phyloP scores from a whole-genome alignment of 2,113 vertebrate species.

The Microcebus lehilahytsara region DNA sequence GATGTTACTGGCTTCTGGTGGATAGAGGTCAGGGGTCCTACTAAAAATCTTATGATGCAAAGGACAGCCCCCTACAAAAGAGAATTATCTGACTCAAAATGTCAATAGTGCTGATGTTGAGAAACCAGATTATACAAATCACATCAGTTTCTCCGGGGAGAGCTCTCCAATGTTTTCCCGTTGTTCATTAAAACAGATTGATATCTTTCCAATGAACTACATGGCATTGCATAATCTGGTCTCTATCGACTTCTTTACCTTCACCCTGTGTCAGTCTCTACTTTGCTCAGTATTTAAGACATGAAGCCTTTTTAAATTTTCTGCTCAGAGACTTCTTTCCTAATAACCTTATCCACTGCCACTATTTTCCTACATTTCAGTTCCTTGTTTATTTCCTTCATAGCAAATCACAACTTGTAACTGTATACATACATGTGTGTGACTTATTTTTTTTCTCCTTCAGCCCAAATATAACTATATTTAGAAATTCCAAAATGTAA shows the following conservation, averaged over 20 bases:
- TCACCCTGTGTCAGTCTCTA: not conserved
- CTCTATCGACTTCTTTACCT: accelerated
- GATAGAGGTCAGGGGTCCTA: not conserved
- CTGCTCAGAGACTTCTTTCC: not conserved
- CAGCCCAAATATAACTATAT: not conserved
- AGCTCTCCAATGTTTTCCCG: not conserved
- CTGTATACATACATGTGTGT: not conserved
- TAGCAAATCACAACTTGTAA: not conserved
- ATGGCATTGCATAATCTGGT: accelerated
- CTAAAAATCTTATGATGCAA: not conserved
- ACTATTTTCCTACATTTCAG: not conserved
- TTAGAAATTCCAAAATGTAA: not conserved
- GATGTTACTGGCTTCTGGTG: not conserved
- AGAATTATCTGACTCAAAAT: not conserved
- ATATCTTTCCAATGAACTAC: not conserved
- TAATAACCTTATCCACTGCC: not conserved
- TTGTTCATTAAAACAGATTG: not conserved
- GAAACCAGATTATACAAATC: not conserved
- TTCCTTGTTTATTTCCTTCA: not conserved
- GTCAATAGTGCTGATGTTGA: not conserved
- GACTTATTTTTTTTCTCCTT: not conserved
- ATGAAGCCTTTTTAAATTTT: not conserved
- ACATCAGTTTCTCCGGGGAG: not conserved
- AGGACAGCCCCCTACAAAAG: not conserved
- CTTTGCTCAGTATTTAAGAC: not conserved